phyloP scores from a whole-genome alignment of 2,888 invertebrate species.

The Fragum whitleyi region DNA sequence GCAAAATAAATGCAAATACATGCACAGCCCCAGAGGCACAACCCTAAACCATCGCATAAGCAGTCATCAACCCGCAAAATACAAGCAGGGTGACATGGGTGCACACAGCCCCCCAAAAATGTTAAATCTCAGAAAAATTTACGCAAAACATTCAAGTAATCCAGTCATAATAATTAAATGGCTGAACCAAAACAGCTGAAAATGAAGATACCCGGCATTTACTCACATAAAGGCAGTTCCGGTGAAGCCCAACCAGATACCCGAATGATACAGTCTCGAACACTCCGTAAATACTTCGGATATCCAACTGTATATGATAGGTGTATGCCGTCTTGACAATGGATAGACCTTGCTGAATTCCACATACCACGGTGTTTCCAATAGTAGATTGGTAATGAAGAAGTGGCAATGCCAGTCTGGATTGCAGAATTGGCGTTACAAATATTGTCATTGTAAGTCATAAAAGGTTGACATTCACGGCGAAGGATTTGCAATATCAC shows the following conservation, averaged over 20 bases:
- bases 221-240: too few relatives aligned
- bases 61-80: too few relatives aligned
- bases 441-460: constrained; percentile 21
- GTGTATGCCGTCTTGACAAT: constrained; percentile 29
- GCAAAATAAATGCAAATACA: too few relatives aligned
- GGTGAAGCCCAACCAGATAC: constrained; percentile 6
- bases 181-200: too few relatives aligned
- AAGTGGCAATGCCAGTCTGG: neutral
- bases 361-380: constrained; percentile 40
- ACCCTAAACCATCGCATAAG: too few relatives aligned
- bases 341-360: neutral
- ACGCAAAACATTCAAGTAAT: too few relatives aligned
- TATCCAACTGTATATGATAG: constrained; percentile 26
- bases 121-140: too few relatives aligned
- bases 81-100: too few relatives aligned
- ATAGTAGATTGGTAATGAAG: neutral
- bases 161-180: too few relatives aligned
- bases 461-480: neutral
- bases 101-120: too few relatives aligned
- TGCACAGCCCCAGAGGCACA: too few relatives aligned
- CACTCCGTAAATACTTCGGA: constrained; percentile 31
- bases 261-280: constrained; percentile 33
- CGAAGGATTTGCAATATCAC: neutral
- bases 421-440: constrained; percentile 20
- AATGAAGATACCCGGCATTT: too few relatives aligned